Conservation (phyloP, 2,113 vertebrate species). For the Ictalurus furcatus region DNA sequence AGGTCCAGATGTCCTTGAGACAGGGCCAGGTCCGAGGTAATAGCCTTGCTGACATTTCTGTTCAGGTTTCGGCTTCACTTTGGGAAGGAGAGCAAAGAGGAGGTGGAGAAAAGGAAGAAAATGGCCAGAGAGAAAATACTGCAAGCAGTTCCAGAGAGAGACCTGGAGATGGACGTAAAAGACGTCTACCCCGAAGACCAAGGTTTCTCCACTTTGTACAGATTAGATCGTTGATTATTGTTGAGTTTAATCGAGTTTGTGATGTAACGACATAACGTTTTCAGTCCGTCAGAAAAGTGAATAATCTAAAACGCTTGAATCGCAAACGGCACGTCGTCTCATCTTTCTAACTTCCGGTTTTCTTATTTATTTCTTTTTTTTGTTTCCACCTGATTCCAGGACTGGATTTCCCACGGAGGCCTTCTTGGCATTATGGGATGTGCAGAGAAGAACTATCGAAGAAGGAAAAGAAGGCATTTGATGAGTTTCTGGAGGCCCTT, state of each 20-base stretch:
- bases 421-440: slow-evolving; percentile 89
- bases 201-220: slow-evolving; percentile 65
- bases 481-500: slow-evolving; percentile 81
- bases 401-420: slow-evolving; percentile 84
- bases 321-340: not conserved
- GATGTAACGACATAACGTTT: not conserved
- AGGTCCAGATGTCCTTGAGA: not conserved
- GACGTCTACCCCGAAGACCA: slow-evolving; percentile 83
- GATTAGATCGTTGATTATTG: not conserved
- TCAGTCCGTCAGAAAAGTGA: not conserved
- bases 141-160: slow-evolving; percentile 69
- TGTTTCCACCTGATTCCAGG: slow-evolving; percentile 65
- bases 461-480: slow-evolving; percentile 84
- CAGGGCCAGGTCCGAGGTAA: not conserved
- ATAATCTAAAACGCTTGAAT: not conserved
- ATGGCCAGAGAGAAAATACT: slow-evolving; percentile 77
- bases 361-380: slow-evolving; percentile 31
- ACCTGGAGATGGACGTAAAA: slow-evolving; percentile 78
- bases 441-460: slow-evolving; percentile 78
- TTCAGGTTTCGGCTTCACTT: slow-evolving; percentile 85
- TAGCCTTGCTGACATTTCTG: too few relatives aligned
- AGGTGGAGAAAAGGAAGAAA: slow-evolving; percentile 85
- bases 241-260: too few relatives aligned
- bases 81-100: slow-evolving; percentile 84
- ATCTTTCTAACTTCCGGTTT: slow-evolving; percentile 19